Evolutionary conservation across 2,797 vertebrate species (phyloP).

Genomic region (Myotis daubentonii): DNA sequence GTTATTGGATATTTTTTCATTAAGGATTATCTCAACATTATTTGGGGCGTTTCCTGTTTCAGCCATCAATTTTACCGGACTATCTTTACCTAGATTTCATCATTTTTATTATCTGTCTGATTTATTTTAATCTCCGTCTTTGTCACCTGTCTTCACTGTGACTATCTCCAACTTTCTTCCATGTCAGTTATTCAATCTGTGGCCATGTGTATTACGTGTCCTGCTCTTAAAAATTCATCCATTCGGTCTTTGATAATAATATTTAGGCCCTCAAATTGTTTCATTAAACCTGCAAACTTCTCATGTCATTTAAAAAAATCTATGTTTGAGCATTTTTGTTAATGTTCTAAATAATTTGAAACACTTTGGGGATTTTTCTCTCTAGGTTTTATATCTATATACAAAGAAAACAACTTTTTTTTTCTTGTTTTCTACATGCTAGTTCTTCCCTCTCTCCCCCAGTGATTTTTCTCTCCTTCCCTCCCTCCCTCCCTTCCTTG

Average conservation of each 20-base stretch:
- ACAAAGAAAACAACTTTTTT: neutral
- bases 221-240: neutral
- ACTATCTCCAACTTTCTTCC: neutral
- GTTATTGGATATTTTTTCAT: neutral
- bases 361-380: neutral
- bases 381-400: neutral
- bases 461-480: neutral
- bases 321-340: neutral
- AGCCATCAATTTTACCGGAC: neutral
- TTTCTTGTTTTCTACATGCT: neutral
- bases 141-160: neutral
- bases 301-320: neutral
- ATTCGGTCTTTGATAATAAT: neutral
- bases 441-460: neutral
- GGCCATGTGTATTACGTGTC: neutral
- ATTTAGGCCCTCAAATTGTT: neutral
- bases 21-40: neutral
- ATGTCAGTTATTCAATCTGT: neutral
- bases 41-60: neutral
- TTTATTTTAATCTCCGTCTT: neutral
- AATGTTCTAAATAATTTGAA: conserved; percentile 5
- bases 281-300: neutral
- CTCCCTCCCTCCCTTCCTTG: neutral
- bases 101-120: neutral
- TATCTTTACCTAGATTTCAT: neutral